Evolutionary conservation across 1,140 invertebrate species (phyloP).

Genomic region (Drosophila melanogaster): Release_6_plus_ISO1_MT NT_037436.4:12861001-12861500

Average conservation of each 20-base stretch:
- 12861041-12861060: not conserved
- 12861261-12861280: not conserved
- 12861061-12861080: not conserved
- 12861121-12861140: not conserved
- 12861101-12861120: not conserved
- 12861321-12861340: slow-evolving; percentile 1
- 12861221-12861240: not conserved
- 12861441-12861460: too few species aligned
- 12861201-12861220: not conserved
- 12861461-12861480: not conserved
- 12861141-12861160: slow-evolving; percentile 1
- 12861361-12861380: not conserved
- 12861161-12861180: not conserved
- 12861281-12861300: not conserved
- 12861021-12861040: not conserved
- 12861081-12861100: not conserved
- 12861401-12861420: not conserved
- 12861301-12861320: not conserved
- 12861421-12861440: not conserved
- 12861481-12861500: not conserved
- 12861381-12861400: not conserved
- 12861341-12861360: not conserved
- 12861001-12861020: not conserved
- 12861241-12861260: not conserved
- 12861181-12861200: not conserved